Base-by-base conservation (phyloP, 1,140 invertebrate genomes). In the Polypedilum pembai region DNA sequence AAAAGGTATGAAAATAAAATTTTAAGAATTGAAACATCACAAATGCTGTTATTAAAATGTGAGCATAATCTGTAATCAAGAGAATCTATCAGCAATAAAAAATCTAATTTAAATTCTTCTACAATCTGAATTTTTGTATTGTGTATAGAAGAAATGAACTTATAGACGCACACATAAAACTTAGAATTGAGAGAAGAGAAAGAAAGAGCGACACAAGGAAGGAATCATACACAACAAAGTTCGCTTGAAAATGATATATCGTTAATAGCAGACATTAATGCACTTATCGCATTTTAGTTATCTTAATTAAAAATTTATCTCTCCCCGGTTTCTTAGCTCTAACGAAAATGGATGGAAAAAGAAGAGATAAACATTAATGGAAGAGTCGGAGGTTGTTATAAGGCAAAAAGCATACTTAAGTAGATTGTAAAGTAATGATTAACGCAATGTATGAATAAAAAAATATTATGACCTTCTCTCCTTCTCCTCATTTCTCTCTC, bases 201-300 rank as follows among this genome's bases (percentile, higher is more conserved):
- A 33, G 5, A 33, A 33, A 33, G 24, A 33, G 24, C 24, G 24
- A 33, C 12, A 56, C 45, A 56, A 56, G 45, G 45, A 56, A 56
- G 45, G 24, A 56, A 56, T 56, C 45, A 56, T 56, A 56, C 45
- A 56, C 45, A 56, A 56, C 45, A 56, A 56, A 56, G 45, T 56
- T 56, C 45, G 45, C 45, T 56, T 56, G 45, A 56, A 56, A 21
- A 69, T 69, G 65, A 69, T 69, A 21, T 69, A 69, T 69, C 65
- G 65, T 69, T 69, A 69, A 69, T 69, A 69, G 65, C 65, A 69
- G 65, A 69, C 65, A 69, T 69, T 69, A 69, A 69, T 69, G 65
- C 65, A 69, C 17, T 69, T 69, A 69, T 69, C 65, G 18, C 65
- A 69, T 69, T 69, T 69, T 20, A 69, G 17, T 69, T 69, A 69